Evolutionary conservation across 1,140 invertebrate genomes (phyloP), one percentile per base, ranked within the genome.

Genomic region (Phortica variegata): DNA sequence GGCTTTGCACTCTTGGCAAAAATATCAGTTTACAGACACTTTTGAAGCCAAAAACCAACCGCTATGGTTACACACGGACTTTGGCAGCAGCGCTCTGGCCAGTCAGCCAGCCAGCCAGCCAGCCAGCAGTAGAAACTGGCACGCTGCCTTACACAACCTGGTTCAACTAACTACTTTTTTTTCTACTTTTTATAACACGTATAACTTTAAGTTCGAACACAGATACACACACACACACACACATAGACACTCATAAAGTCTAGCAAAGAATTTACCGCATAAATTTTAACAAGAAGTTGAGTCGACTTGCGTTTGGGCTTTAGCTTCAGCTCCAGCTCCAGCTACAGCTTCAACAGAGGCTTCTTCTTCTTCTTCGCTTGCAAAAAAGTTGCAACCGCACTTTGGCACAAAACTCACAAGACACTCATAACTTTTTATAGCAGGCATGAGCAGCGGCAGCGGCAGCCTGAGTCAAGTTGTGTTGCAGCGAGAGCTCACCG

Each of bases 141-240:
- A 29, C n/a, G n/a, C n/a, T n/a, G n/a, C n/a, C n/a, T n/a, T n/a
- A n/a, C n/a, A n/a, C 23, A 26, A 26, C 23, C 23, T 26, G 23
- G 5, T 10, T 26, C 23, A 26, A 26, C 23, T 6, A 10, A 6
- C 10, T 26, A 6, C 23, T 10, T 26, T 26, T 26, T 26, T 26
- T 5, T 26, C n/a, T n/a, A n/a, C n/a, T n/a, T n/a, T n/a, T 18
- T 56, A 41, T 49, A 59, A 69, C 63, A 68, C 63, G 63, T 68
- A 68, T 68, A 68, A 68, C 63, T 68, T 68, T 68, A 63, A 60
- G 60, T 68, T 68, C 63, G 63, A 69, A 68, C 60, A n/a, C n/a
- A n/a, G n/a, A n/a, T n/a, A n/a, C n/a, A n/a, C n/a, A n/a, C n/a
- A n/a, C n/a, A n/a, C n/a, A n/a, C n/a, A n/a, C n/a, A n/a, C n/a